Percentiles rank a stretch among this genome's conserved stretches.
Conservation (phyloP, 2,113 vertebrate genomes). For the Theristicus caerulescens region DNA sequence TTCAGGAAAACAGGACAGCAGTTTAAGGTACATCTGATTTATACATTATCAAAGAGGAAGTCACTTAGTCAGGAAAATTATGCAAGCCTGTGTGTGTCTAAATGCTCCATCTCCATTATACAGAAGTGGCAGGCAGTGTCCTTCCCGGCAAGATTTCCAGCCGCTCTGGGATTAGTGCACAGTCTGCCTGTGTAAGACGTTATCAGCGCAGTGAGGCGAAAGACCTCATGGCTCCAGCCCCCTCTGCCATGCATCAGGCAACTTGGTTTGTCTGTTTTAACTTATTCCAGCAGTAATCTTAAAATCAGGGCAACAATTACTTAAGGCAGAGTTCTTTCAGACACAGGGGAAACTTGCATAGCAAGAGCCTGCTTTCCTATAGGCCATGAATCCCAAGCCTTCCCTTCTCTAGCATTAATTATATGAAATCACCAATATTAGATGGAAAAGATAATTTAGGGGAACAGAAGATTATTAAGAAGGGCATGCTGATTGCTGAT, state of each 20-base stretch:
- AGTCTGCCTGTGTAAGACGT: slow-evolving; percentile 5
- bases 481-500: neutral
- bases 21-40: slow-evolving; percentile 49
- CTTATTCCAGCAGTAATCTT: neutral
- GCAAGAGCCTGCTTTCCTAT: neutral
- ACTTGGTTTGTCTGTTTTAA: neutral
- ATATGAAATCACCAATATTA: slow-evolving; percentile 9
- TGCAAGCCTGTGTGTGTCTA: neutral
- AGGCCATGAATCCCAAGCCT: slow-evolving; percentile 32
- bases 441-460: slow-evolving; percentile 15
- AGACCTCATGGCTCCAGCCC: slow-evolving; percentile 9
- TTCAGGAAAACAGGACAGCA: neutral
- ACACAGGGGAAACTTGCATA: neutral
- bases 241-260: neutral
- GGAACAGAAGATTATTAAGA: slow-evolving; percentile 23
- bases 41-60: slow-evolving; percentile 41
- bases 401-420: slow-evolving; percentile 35
- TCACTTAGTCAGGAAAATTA: slow-evolving; percentile 48
- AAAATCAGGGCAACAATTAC: slow-evolving; percentile 44
- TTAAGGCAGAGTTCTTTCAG: slow-evolving; percentile 51
- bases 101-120: slow-evolving; percentile 9
- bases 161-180: neutral
- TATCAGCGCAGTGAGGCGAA: neutral
- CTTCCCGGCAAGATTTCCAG: neutral
- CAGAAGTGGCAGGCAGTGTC: neutral